Evolutionary conservation across 2,797 vertebrate genomes (phyloP).

Genomic region (Remorina albescens): DNA sequence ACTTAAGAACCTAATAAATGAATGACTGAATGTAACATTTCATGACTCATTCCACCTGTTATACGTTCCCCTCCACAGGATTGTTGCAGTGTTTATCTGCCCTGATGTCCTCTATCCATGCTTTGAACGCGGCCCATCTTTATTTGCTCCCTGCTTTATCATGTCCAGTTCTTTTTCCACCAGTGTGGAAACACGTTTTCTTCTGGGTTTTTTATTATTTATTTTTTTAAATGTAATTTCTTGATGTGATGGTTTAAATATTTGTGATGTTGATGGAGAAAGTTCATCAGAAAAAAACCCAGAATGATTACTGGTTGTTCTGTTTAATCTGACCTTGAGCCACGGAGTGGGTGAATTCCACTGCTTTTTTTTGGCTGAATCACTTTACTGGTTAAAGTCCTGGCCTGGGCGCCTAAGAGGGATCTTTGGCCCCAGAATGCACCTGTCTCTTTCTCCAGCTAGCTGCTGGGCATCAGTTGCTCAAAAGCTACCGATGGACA

Average conservation of each 20-base stretch:
- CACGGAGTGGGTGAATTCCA: conserved; percentile 11
- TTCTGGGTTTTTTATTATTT: not conserved
- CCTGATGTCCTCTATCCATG: conserved; percentile 24
- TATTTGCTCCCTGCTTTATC: not conserved
- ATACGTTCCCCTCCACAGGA: conserved; percentile 37
- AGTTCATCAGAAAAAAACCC: conserved; percentile 29
- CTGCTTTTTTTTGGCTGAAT: conserved; percentile 36
- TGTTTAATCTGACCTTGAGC: conserved; percentile 6
- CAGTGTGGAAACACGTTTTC: conserved; percentile 2
- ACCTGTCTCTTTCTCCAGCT: conserved; percentile 50
- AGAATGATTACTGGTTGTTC: conserved; percentile 16
- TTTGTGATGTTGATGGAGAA: conserved; percentile 16
- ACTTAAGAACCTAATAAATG: conserved; percentile 8
- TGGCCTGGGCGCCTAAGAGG: conserved; percentile 21
- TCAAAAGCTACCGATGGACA: conserved; percentile 28
- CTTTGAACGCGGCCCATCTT: conserved; percentile 17
- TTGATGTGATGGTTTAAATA: too few relatives aligned
- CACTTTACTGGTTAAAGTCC: conserved; percentile 46
- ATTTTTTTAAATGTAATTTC: not conserved
- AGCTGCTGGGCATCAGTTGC: conserved; percentile 59
- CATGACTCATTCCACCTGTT: conserved; percentile 32
- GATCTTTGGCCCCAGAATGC: conserved; percentile 58
- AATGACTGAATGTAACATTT: conserved; percentile 24
- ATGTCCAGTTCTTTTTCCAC: not conserved
- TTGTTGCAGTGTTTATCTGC: conserved; percentile 38